phyloP scores from a whole-genome alignment of 2,888 invertebrate genomes.

The Brachylomia viminalis region DNA sequence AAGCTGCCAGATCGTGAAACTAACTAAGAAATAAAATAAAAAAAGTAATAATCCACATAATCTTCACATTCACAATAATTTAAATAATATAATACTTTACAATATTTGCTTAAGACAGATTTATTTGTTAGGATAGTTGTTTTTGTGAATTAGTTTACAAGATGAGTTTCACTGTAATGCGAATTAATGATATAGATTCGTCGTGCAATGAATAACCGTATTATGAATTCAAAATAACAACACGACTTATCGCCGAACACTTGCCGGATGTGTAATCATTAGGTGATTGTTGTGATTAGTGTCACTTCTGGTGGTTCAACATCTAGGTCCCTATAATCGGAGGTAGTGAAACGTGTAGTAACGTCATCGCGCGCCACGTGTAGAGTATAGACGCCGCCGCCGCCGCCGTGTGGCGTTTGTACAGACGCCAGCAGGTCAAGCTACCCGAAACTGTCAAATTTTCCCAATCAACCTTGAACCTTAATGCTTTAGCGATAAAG shows the following conservation, averaged over 20 bases:
- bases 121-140: background rate
- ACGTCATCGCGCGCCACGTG: constrained; percentile 80
- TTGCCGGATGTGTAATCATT: constrained; percentile 13
- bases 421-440: too few species aligned
- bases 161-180: background rate
- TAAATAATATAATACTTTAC: too few species aligned
- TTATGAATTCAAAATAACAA: constrained; percentile 1
- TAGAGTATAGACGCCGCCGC: constrained; percentile 67
- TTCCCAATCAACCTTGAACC: too few species aligned
- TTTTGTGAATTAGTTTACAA: too few species aligned
- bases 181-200: background rate
- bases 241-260: constrained; percentile 17
- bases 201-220: background rate
- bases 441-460: too few species aligned
- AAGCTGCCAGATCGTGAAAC: too few species aligned
- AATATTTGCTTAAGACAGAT: background rate
- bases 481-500: too few species aligned
- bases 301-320: constrained; percentile 61
- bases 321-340: constrained; percentile 60
- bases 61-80: too few species aligned
- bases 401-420: too few species aligned
- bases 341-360: constrained; percentile 82
- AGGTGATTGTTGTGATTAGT: constrained; percentile 46
- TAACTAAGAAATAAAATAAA: too few species aligned
- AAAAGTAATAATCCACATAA: too few species aligned